Percentiles rank a stretch among this genome's conserved stretches.
phyloP scores from a whole-genome alignment of 2,888 invertebrate genomes.

The Dinocampus coccinellae region DNA sequence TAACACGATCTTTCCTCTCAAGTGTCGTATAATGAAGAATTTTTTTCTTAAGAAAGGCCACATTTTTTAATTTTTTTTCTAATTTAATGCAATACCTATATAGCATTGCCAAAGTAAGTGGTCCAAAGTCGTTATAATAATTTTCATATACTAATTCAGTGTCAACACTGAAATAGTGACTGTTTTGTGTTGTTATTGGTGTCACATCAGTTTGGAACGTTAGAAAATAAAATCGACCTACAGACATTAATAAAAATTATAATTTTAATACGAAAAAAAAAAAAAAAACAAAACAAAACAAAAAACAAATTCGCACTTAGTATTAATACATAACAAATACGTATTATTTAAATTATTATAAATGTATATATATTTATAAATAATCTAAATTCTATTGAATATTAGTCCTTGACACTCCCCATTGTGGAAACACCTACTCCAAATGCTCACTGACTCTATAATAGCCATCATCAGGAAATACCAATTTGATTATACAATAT shows the following conservation, averaged over 20 bases:
- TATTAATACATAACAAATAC: not conserved
- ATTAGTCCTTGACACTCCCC: conserved; percentile 45
- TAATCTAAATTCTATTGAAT: conserved; percentile 18
- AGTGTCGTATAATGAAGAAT: conserved; percentile 86
- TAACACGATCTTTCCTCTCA: conserved; percentile 83
- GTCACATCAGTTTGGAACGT: conserved; percentile 76
- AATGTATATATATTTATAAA: not conserved
- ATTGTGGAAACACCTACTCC: conserved; percentile 40
- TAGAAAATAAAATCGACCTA: conserved; percentile 82
- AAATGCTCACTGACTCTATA: not conserved
- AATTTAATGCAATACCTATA: conserved; percentile 86
- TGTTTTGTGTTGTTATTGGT: conserved; percentile 77
- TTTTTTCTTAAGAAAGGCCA: conserved; percentile 77
- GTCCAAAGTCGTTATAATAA: conserved; percentile 92
- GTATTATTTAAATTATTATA: not conserved
- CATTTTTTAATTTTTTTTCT: conserved; percentile 79
- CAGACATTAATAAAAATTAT: conserved; percentile 28
- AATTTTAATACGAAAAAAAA: conserved; percentile 8
- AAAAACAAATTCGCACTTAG: not conserved
- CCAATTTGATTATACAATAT: not conserved
- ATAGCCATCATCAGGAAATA: conserved; percentile 28
- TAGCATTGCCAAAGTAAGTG: conserved; percentile 87
- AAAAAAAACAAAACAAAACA: conserved; percentile 17
- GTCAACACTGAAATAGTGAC: conserved; percentile 84
- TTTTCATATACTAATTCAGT: conserved; percentile 85